Percentiles rank a stretch among this genome's conserved stretches.
Conservation (phyloP, 1,140 invertebrate genomes). For the Drosophila prosaltans region DNA sequence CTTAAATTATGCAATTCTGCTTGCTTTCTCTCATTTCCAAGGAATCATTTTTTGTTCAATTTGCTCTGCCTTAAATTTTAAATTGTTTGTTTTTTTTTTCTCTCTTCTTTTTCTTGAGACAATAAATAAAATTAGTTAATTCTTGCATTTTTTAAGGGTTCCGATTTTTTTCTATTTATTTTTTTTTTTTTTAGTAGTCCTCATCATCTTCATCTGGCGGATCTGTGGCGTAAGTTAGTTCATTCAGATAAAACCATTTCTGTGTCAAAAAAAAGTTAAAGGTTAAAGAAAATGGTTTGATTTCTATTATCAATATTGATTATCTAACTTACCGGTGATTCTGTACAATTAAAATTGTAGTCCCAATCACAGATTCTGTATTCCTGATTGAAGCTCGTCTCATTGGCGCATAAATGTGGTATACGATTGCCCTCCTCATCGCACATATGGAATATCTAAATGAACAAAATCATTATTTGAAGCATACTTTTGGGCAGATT, state of each 20-base stretch:
- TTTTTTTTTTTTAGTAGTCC: slow-evolving; percentile 68
- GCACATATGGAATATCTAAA: slow-evolving; percentile 86
- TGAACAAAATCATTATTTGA: slow-evolving; percentile 16
- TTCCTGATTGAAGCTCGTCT: slow-evolving; percentile 86
- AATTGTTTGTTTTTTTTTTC: slow-evolving; percentile 54
- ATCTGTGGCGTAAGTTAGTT: slow-evolving; percentile 86
- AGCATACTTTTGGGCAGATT: slow-evolving; percentile 57
- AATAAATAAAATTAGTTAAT: slow-evolving; percentile 9
- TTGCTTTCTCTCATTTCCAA: slow-evolving; percentile 52
- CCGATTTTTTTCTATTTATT: slow-evolving; percentile 45
- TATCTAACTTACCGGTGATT: slow-evolving; percentile 80
- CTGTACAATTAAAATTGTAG: slow-evolving; percentile 86
- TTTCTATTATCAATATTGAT: too few relatives aligned
- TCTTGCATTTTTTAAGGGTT: neutral
- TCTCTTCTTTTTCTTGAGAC: slow-evolving; percentile 27
- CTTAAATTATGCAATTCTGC: slow-evolving; percentile 45
- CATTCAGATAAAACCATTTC: slow-evolving; percentile 86
- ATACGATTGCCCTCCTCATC: slow-evolving; percentile 86
- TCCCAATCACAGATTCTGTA: slow-evolving; percentile 87
- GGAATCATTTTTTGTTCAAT: slow-evolving; percentile 40
- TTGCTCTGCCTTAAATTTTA: slow-evolving; percentile 45
- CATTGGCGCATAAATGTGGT: slow-evolving; percentile 86
- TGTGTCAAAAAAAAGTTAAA: neutral
- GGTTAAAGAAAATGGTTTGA: neutral
- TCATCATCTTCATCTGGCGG: slow-evolving; percentile 84